Percentiles rank a stretch among this genome's conserved stretches.
Evolutionary conservation across 1,140 invertebrate genomes (phyloP).

Genomic region (Temnothorax curvispinosus): DNA sequence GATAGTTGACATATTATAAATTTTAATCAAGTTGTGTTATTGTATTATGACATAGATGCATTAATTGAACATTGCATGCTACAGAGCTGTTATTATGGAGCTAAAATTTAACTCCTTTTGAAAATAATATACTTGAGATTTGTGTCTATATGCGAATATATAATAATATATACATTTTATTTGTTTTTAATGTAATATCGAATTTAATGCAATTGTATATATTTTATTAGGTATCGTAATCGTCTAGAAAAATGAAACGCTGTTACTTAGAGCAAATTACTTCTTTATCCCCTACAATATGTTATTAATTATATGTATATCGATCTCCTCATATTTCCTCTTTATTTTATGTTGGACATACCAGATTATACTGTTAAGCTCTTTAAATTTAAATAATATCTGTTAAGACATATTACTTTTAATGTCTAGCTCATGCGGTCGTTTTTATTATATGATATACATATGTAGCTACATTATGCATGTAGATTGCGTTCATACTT

Average conservation of each 20-base stretch:
- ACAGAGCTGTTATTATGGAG: conserved; percentile 17
- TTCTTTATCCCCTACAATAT: neutral
- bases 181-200: conserved; percentile 35
- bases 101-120: conserved; percentile 43
- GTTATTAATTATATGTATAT: conserved; percentile 31
- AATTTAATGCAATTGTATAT: conserved; percentile 36
- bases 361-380: conserved; percentile 54
- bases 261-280: conserved; percentile 19
- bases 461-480: conserved; percentile 42
- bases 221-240: conserved; percentile 52
- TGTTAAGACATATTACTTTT: conserved; percentile 42
- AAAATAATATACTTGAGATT: conserved; percentile 42
- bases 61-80: conserved; percentile 32
- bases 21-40: conserved; percentile 42
- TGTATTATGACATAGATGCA: conserved; percentile 7
- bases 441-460: conserved; percentile 60
- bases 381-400: conserved; percentile 29
- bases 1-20: conserved; percentile 41
- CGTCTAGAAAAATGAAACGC: conserved; percentile 3
- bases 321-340: neutral
- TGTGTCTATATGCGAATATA: conserved; percentile 38
- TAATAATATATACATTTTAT: conserved; percentile 31
- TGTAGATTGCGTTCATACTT: conserved; percentile 69
- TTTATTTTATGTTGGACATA: conserved; percentile 47
- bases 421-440: conserved; percentile 6